Evolutionary conservation across 2,797 vertebrate genomes (phyloP).

Genomic region (Telmatherina bonti): DNA sequence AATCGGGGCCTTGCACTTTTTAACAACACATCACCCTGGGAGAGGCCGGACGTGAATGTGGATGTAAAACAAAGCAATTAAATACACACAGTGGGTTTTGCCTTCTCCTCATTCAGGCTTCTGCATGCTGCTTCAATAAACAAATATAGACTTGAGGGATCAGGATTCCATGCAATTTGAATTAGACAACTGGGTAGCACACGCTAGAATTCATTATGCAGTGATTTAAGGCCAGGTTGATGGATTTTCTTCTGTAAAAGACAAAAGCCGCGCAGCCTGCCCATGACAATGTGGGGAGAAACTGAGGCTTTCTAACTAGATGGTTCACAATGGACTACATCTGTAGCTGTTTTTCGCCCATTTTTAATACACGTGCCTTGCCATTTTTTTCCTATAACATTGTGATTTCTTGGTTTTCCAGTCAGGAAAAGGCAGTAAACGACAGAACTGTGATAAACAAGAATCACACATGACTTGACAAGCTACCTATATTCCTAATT

Average conservation of each 20-base stretch:
- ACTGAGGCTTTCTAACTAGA: conserved; percentile 62
- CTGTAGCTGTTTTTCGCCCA: conserved; percentile 57
- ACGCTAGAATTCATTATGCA: conserved; percentile 71
- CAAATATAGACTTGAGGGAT: conserved; percentile 80
- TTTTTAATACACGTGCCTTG: conserved; percentile 29
- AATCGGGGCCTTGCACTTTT: conserved; percentile 70
- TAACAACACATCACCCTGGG: conserved; percentile 82
- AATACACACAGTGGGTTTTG: conserved; percentile 69
- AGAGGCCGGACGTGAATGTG: conserved; percentile 76
- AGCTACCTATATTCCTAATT: background rate
- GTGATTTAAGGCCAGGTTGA: conserved; percentile 75
- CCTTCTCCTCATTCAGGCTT: conserved; percentile 63
- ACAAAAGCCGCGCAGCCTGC: conserved; percentile 57
- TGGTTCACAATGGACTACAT: conserved; percentile 35
- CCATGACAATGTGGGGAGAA: conserved; percentile 59
- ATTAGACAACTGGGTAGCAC: conserved; percentile 73
- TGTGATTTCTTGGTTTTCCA: conserved; percentile 4
- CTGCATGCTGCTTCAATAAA: conserved; percentile 72
- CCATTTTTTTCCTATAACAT: background rate
- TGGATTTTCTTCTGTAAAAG: conserved; percentile 64
- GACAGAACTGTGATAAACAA: background rate
- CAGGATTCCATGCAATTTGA: conserved; percentile 73
- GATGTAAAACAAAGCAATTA: conserved; percentile 87
- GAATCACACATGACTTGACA: background rate
- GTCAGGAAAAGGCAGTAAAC: background rate